Percentiles rank a stretch among this genome's conserved stretches.
Evolutionary conservation across 2,797 vertebrate species (phyloP).

Genomic region (Apodemus agrarius): DNA sequence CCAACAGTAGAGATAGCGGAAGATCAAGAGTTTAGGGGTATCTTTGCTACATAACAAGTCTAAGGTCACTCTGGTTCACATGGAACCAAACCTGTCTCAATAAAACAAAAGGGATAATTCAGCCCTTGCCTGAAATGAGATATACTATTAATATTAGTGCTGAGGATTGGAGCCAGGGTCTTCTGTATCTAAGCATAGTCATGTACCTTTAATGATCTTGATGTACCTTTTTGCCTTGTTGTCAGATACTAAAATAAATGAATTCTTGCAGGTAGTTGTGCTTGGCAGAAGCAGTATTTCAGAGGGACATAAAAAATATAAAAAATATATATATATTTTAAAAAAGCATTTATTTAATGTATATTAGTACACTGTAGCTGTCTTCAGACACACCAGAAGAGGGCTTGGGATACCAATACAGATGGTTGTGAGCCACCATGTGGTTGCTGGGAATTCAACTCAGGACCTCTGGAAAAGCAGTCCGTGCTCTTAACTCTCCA

Average conservation of each 20-base stretch:
- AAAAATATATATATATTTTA: neutral
- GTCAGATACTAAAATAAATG: slow-evolving; percentile 55
- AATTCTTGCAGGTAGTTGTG: slow-evolving; percentile 1
- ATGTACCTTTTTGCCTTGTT: neutral
- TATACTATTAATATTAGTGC: slow-evolving; percentile 21
- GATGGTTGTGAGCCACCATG: no score
- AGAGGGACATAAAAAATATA: slow-evolving; percentile 5
- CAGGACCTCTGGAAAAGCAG: no score
- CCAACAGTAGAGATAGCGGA: neutral
- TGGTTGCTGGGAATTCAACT: no score
- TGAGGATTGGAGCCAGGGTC: neutral
- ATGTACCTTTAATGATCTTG: neutral
- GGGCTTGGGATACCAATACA: no score
- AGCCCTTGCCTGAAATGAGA: neutral
- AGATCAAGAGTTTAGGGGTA: neutral
- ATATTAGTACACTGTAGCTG: no score
- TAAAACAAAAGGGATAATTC: neutral
- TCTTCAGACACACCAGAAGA: no score
- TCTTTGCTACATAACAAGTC: neutral
- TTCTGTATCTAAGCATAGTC: neutral
- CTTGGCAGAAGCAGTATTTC: slow-evolving; percentile 15
- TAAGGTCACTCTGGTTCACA: neutral
- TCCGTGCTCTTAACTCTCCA: no score
- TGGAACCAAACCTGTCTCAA: neutral
- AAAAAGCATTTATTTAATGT: neutral